A percentile compares a stretch with the other conserved stretches of the same genome.
These are phyloP conservation scores for Drosophila triauraria DNA, from an alignment of 1,140 invertebrate species.

Conservation along the genomic window DNA sequence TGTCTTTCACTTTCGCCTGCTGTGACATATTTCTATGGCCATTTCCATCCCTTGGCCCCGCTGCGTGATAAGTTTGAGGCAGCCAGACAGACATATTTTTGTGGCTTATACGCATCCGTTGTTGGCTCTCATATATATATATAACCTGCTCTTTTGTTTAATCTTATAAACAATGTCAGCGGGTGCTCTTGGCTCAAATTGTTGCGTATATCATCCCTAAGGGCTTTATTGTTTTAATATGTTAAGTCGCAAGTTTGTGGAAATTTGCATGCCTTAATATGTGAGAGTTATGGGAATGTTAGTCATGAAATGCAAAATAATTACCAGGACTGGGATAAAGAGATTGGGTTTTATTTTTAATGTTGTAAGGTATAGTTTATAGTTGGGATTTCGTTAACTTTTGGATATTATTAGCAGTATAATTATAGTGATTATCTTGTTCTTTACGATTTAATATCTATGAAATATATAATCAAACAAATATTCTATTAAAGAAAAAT, in stretches of 20 bases:
- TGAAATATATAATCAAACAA: no score
- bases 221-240: slow-evolving; percentile 74
- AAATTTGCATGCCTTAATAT: slow-evolving; percentile 45
- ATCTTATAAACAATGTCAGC: slow-evolving; percentile 77
- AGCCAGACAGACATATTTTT: slow-evolving; percentile 60
- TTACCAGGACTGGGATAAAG: background rate
- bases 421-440: no score
- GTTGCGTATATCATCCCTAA: slow-evolving; percentile 48
- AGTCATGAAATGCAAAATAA: background rate
- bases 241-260: slow-evolving; percentile 53
- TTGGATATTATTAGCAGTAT: no score
- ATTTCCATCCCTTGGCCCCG: slow-evolving; percentile 24
- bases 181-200: slow-evolving; percentile 62
- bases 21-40: slow-evolving; percentile 79
- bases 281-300: slow-evolving; percentile 13
- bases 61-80: slow-evolving; percentile 54
- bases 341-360: background rate
- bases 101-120: slow-evolving; percentile 40
- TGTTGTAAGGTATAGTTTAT: no score
- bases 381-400: background rate
- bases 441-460: no score
- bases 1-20: slow-evolving; percentile 79
- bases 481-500: no score
- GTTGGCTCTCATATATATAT: slow-evolving; percentile 43
- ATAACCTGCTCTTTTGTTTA: slow-evolving; percentile 39